Conservation (phyloP, 2,888 invertebrate genomes). For the Aphodius granarius region DNA sequence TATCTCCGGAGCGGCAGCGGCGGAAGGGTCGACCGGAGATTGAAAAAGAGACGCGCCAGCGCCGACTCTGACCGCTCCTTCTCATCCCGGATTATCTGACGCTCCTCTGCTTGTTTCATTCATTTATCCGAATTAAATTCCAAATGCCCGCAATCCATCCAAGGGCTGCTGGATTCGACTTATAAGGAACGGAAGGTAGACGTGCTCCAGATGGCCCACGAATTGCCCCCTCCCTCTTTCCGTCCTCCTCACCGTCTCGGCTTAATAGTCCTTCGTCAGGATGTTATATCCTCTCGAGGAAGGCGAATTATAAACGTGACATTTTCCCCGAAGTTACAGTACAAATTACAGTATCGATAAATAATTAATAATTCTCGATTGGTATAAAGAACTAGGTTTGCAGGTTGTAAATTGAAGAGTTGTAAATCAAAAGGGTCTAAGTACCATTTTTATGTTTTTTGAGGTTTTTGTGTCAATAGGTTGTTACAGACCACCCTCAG, state of each 20-base stretch:
- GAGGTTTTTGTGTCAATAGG: too few relatives aligned
- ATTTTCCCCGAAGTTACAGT: not conserved
- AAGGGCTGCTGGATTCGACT: not conserved
- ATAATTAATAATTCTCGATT: too few relatives aligned
- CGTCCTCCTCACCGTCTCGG: not conserved
- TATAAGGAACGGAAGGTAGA: not conserved
- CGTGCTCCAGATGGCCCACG: not conserved
- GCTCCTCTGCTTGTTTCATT: slow-evolving; percentile 45
- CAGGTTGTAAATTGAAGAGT: too few relatives aligned
- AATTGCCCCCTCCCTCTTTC: not conserved
- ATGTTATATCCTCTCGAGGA: not conserved
- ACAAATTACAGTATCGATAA: not conserved
- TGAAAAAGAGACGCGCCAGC: slow-evolving; percentile 45
- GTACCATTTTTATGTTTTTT: too few relatives aligned
- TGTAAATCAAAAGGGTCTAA: too few relatives aligned
- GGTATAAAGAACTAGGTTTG: too few relatives aligned
- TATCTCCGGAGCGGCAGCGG: slow-evolving; percentile 36
- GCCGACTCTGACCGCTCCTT: slow-evolving; percentile 44
- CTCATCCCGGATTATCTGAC: slow-evolving; percentile 44
- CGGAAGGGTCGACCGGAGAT: slow-evolving; percentile 37
- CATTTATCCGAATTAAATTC: slow-evolving; percentile 46
- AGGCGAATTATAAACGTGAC: not conserved
- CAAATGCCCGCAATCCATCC: not conserved
- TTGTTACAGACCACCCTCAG: too few relatives aligned
- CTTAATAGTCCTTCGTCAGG: not conserved